Evolutionary conservation across 2,113 vertebrate genomes (phyloP), one percentile per base, ranked within the genome.

Genomic region (Anarhynchus alexandrinus): DNA sequence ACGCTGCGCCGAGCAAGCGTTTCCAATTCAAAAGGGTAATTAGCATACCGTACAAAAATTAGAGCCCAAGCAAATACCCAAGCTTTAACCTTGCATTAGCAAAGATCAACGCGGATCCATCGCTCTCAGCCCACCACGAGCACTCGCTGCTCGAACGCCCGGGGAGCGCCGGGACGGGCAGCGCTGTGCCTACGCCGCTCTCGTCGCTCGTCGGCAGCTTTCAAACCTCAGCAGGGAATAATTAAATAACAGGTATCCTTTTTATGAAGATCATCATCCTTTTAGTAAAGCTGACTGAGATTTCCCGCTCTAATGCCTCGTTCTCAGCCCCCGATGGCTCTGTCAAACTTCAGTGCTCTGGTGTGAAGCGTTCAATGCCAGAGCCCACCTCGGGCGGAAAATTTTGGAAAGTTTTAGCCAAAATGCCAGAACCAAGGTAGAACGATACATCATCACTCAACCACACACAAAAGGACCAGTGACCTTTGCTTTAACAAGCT

Each of bases 51-150:
- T 70, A 47, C 62, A 82, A 84, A 96, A 97, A 69, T 34, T 8
- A 79, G 71, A 96, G 92, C 89, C 92, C 9, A 25, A 79, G 81
- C 96, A 97, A 97, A 91, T 94, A 92, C 83, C 83, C 70, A 78
- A 88, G 95, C 83, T 95, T 97, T 95, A 81, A 79, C 71, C 72
- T 92, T 82, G 94, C 71, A 82, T 93, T 91, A 96, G 84, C 76
- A 69, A 73, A 95, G 94, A 97, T 96, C 94, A 94, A 77, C 91
- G 82, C 64, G 84, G 93, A 94, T 65, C 51, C 78, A 64, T 49
- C n/a, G 3, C 67, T 29, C 10, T 67, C 64, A 86, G 65, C 64
- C 64, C 78, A 88, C 49, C 61, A 47, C 0, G 0, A 86, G 82
- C 64, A 55, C n/a, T 73, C 21, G 51, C 73, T 67, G 81, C 89